phyloP scores from a whole-genome alignment of 1,140 invertebrate genomes.

The Helicoverpa zea region DNA sequence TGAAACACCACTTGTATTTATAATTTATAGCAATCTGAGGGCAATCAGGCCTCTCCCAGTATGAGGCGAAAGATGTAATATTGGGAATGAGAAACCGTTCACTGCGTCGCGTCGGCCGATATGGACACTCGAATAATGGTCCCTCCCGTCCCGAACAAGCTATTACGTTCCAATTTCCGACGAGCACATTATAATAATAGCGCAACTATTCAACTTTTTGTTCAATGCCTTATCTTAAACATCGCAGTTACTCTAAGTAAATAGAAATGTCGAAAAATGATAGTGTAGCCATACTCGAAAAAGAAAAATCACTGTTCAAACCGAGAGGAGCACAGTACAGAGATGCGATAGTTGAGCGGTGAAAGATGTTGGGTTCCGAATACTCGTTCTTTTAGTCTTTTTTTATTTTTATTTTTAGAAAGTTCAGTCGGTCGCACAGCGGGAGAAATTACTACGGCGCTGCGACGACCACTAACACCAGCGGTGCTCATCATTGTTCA shows the following conservation, averaged over 20 bases:
- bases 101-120: slow-evolving; percentile 59
- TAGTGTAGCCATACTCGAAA: slow-evolving; percentile 59
- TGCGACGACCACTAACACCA: slow-evolving; percentile 72
- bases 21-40: slow-evolving; percentile 84
- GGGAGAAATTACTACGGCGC: slow-evolving; percentile 81
- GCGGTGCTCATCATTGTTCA: slow-evolving; percentile 78
- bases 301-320: slow-evolving; percentile 64
- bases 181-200: slow-evolving; percentile 53
- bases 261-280: slow-evolving; percentile 57
- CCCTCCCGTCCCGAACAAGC: slow-evolving; percentile 44
- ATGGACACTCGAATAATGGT: slow-evolving; percentile 60
- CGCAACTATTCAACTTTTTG: slow-evolving; percentile 48
- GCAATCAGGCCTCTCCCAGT: slow-evolving; percentile 78
- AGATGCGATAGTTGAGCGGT: slow-evolving; percentile 81
- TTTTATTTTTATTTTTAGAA: slow-evolving; percentile 82
- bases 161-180: slow-evolving; percentile 45
- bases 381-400: slow-evolving; percentile 83
- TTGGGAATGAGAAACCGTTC: slow-evolving; percentile 76
- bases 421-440: slow-evolving; percentile 81
- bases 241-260: slow-evolving; percentile 41
- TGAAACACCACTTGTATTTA: slow-evolving; percentile 78
- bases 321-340: slow-evolving; percentile 65
- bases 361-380: slow-evolving; percentile 84
- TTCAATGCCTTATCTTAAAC: slow-evolving; percentile 37
- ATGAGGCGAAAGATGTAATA: slow-evolving; percentile 79